These are phyloP conservation scores for Gymnoscopelus braueri DNA, from an alignment of 2,797 vertebrate species.

Conservation along the genomic window DNA sequence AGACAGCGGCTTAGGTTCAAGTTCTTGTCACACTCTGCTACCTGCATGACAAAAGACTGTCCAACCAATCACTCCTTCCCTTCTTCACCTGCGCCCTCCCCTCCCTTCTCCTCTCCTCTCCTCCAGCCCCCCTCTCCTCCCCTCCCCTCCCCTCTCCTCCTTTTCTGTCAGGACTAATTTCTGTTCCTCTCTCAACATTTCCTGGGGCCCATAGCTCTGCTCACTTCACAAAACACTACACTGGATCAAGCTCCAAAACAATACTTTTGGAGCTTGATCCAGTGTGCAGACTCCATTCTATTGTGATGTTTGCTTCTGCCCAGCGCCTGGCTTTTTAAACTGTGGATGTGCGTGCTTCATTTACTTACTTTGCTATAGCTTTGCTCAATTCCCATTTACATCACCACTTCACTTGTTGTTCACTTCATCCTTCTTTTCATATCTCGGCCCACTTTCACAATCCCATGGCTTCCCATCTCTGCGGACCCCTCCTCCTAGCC, in stretches of 20 bases:
- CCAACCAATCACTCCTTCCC: slow-evolving; percentile 8
- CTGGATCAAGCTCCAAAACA: no score
- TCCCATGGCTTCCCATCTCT: slow-evolving; percentile 56
- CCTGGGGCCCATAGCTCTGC: slow-evolving; percentile 33
- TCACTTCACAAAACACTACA: slow-evolving; percentile 30
- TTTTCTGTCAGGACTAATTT: neutral
- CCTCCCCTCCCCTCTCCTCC: neutral
- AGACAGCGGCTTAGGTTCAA: slow-evolving; percentile 51
- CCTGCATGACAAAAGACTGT: slow-evolving; percentile 61
- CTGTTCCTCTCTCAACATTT: neutral
- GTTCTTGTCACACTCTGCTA: slow-evolving; percentile 68
- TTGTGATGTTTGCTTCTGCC: no score
- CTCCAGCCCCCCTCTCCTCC: no score
- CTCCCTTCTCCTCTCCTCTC: slow-evolving; percentile 17
- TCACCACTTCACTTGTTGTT: slow-evolving; percentile 34
- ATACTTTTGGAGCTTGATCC: no score
- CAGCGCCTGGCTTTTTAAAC: no score
- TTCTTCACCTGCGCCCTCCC: neutral
- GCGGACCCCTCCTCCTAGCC: slow-evolving; percentile 23
- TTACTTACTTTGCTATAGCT: slow-evolving; percentile 22
- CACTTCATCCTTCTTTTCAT: slow-evolving; percentile 59
- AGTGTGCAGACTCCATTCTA: no score
- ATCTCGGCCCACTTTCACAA: slow-evolving; percentile 48
- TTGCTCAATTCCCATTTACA: slow-evolving; percentile 35
- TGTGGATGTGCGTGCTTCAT: no score